Base-by-base conservation (phyloP, 2,797 vertebrate species). In the Enoplosus armatus region DNA sequence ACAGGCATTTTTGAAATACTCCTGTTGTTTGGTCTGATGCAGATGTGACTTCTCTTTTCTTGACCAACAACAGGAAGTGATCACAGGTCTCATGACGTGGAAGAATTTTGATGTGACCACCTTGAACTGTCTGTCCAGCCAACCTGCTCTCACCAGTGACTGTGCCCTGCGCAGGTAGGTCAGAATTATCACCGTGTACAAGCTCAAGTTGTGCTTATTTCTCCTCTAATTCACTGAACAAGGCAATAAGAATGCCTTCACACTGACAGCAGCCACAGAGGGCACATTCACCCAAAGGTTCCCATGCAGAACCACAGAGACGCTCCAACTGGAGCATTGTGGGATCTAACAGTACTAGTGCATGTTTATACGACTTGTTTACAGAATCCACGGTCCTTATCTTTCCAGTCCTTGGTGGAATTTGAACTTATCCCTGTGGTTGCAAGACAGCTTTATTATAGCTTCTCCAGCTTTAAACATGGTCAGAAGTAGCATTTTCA, bases 31-130 rank as follows among this genome's bases (percentile, higher is more conserved):
- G 27, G n/a, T 54, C 33, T 56, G 29, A 20, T 54, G 8, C 29
- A 39, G 2, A 65, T 53, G 8, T 35, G 8, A 5, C 43, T 27
- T 54, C 8, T 79, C 12, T 68, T 61, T 61, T 73, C 72, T 39
- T 67, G 3, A n/a, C 56, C 45, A 27, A 50, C 37, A 55, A 48
- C 89, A 99, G 98, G 96, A 97, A 75, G 86, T 96, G 47, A 96
- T 97, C 74, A 65, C 85, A 8, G 96, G 95, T n/a, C 70, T 97
- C 73, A 96, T 96, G 95, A 93, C 80, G 47, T 97, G 97, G 97
- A 96, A 94, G 87, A 94, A 54, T 67, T 97, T 97, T 78, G 90
- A 93, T 15, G 82, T 88, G 0, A 33, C 93, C 66, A 80, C 90
- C 2, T 84, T 93, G 47, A 92, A 86, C 2, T 69, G 64, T 60